These are phyloP conservation scores for Larimichthys polyactis DNA, from an alignment of 2,113 vertebrate genomes.

Conservation along the genomic window DNA sequence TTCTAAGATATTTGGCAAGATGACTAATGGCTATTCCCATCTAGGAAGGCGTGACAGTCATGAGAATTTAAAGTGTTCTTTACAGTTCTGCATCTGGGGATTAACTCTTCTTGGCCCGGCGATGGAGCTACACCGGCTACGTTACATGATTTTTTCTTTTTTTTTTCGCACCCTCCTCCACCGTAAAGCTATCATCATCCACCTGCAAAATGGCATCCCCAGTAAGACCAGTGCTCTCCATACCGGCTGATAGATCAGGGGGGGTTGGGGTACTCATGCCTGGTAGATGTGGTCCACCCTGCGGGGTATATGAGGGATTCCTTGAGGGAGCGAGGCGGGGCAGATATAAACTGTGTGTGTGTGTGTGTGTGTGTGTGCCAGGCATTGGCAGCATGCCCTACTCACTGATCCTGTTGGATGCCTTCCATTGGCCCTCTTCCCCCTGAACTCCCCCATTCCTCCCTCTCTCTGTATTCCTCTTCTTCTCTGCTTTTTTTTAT, in stretches of 20 bases:
- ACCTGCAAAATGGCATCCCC: slow-evolving; percentile 53
- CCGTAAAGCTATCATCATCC: slow-evolving; percentile 31
- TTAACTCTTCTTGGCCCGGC: slow-evolving; percentile 48
- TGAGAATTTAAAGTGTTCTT: slow-evolving; percentile 24
- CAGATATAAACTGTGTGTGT: slow-evolving; percentile 49
- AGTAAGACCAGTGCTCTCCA: slow-evolving; percentile 29
- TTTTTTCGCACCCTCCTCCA: background rate
- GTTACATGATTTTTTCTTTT: slow-evolving; percentile 3
- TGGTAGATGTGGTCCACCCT: slow-evolving; percentile 62
- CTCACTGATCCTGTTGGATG: slow-evolving; percentile 81
- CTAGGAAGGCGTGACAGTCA: slow-evolving; percentile 10
- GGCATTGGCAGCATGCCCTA: slow-evolving; percentile 77
- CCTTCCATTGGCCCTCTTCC: slow-evolving; percentile 78
- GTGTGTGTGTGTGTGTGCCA: slow-evolving; percentile 67
- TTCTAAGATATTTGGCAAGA: slow-evolving; percentile 44
- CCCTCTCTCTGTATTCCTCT: slow-evolving; percentile 36
- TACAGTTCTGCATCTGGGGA: slow-evolving; percentile 39
- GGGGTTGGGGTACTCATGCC: slow-evolving; percentile 27
- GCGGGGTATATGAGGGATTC: slow-evolving; percentile 61
- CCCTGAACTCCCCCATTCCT: slow-evolving; percentile 58
- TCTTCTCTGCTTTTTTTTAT: slow-evolving; percentile 42
- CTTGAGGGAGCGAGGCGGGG: slow-evolving; percentile 67
- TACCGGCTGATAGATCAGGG: slow-evolving; percentile 27
- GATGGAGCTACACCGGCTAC: slow-evolving; percentile 27
- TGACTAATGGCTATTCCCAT: slow-evolving; percentile 35